Evolutionary conservation across 2,888 invertebrate species (phyloP).

Genomic region (Perdita meconis): DNA sequence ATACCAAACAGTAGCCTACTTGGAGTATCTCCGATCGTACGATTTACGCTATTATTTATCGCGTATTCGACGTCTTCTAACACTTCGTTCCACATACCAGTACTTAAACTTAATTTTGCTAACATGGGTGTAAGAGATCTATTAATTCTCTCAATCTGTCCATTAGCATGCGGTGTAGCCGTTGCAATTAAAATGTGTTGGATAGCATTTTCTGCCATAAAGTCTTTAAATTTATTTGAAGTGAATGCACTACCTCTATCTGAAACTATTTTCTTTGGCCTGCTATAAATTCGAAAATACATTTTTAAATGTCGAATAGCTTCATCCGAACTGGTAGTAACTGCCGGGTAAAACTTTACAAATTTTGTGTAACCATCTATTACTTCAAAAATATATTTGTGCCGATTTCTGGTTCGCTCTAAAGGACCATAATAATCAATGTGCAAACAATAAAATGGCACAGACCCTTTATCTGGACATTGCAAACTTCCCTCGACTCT

Average conservation of each 20-base stretch:
- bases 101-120: slow-evolving; percentile 25
- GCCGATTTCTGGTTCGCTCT: slow-evolving; percentile 9
- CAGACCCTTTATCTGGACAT: slow-evolving; percentile 9
- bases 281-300: slow-evolving; percentile 1
- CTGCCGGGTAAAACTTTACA: slow-evolving; percentile 6
- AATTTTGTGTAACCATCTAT: slow-evolving; percentile 16
- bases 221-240: slow-evolving; percentile 24
- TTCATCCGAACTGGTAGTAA: not conserved
- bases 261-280: not conserved
- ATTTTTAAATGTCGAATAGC: slow-evolving; percentile 2
- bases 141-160: slow-evolving; percentile 34
- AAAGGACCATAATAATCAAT: slow-evolving; percentile 27
- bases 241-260: slow-evolving; percentile 7
- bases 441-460: slow-evolving; percentile 11
- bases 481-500: slow-evolving; percentile 1
- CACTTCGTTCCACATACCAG: slow-evolving; percentile 11
- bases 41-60: slow-evolving; percentile 33
- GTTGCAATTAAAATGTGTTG: slow-evolving; percentile 35
- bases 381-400: slow-evolving; percentile 22
- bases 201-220: slow-evolving; percentile 7
- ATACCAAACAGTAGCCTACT: slow-evolving; percentile 28
- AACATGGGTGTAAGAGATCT: slow-evolving; percentile 33
- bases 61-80: slow-evolving; percentile 25
- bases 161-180: slow-evolving; percentile 27
- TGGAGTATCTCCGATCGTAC: slow-evolving; percentile 33